Conservation (phyloP, 2,113 vertebrate genomes). For the Gopherus evgoodei region DNA sequence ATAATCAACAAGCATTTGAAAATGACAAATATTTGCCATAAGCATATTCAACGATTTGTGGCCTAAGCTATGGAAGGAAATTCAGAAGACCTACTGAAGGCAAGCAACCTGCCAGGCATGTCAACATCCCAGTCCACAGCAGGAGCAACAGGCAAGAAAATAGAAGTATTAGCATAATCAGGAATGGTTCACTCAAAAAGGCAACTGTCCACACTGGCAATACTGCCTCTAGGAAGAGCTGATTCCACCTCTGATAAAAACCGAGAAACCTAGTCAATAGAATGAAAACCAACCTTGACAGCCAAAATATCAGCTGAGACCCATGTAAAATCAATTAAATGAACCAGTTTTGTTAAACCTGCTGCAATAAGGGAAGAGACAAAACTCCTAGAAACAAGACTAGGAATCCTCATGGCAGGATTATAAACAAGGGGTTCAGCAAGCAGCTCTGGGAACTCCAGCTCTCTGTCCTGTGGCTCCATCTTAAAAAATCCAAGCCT, state of each 20-base stretch:
- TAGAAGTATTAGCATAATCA: neutral
- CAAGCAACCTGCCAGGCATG: neutral
- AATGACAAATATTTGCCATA: neutral
- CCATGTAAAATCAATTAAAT: neutral
- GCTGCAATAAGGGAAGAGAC: neutral
- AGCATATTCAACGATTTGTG: neutral
- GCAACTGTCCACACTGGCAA: neutral
- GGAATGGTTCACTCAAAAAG: neutral
- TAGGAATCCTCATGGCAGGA: too few relatives aligned
- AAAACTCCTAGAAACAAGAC: neutral
- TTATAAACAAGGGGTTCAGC: too few relatives aligned
- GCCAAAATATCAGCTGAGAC: neutral
- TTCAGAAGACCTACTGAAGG: neutral
- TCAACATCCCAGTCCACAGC: neutral
- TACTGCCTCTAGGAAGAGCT: neutral
- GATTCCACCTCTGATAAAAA: neutral
- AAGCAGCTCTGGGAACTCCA: too few relatives aligned
- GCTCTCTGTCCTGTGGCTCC: too few relatives aligned
- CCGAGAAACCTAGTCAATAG: neutral
- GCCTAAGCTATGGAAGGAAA: neutral
- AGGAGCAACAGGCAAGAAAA: neutral
- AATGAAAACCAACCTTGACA: neutral
- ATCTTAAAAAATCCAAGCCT: too few relatives aligned
- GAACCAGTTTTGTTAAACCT: neutral
- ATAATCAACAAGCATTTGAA: neutral